These are phyloP conservation scores for Leptopilina drosophilae DNA, from an alignment of 2,888 invertebrate genomes.

Conservation along the genomic window DNA sequence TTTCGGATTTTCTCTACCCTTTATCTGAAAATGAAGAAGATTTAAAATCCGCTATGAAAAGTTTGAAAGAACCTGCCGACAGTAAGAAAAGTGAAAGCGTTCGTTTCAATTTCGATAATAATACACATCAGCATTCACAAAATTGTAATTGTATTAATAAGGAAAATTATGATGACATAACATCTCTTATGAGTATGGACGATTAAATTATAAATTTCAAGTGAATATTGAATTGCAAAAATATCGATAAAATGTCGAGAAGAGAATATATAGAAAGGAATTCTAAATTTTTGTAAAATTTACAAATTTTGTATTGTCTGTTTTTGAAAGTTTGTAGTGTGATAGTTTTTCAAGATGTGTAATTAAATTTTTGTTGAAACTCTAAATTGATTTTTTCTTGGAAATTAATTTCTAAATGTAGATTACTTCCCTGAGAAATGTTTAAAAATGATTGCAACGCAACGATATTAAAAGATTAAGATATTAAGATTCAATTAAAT, in stretches of 20 bases:
- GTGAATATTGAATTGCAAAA: too few relatives aligned
- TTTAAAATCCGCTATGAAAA: not conserved
- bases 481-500: slow-evolving; percentile 3
- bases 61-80: not conserved
- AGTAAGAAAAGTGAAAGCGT: not conserved
- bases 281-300: too few relatives aligned
- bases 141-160: not conserved
- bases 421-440: not conserved
- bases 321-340: not conserved
- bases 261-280: not conserved
- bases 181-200: not conserved
- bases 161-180: not conserved
- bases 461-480: not conserved
- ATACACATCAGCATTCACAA: not conserved
- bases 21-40: not conserved
- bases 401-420: not conserved
- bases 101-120: not conserved
- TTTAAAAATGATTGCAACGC: not conserved
- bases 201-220: not conserved
- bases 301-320: too few relatives aligned
- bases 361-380: not conserved
- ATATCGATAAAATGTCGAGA: too few relatives aligned
- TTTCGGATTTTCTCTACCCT: not conserved
- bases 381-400: not conserved
- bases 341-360: not conserved